Evolutionary conservation across 1,140 invertebrate species (phyloP).

Genomic region (Rhynchophorus ferrugineus): DNA sequence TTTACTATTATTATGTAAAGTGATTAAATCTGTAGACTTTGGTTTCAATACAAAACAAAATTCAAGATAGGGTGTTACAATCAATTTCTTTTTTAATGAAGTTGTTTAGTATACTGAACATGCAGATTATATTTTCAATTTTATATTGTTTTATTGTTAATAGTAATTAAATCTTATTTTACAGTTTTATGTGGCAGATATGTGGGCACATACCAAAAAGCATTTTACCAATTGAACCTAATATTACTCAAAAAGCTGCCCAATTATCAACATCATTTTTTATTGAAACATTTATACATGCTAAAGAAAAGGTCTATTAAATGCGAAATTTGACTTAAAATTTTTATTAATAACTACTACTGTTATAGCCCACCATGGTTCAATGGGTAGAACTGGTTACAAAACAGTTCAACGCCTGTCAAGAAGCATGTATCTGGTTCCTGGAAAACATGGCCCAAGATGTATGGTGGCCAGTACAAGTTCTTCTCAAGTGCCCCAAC

Average conservation of each 20-base stretch:
- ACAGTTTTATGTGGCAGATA: conserved; percentile 92
- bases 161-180: conserved; percentile 28
- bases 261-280: conserved; percentile 90
- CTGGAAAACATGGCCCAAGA: conserved; percentile 85
- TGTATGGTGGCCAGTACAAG: conserved; percentile 90
- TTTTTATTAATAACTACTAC: background rate
- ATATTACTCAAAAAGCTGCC: conserved; percentile 77
- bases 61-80: background rate
- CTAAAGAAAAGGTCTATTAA: conserved; percentile 78
- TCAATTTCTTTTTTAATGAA: background rate
- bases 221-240: conserved; percentile 64
- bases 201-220: conserved; percentile 89
- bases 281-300: conserved; percentile 92
- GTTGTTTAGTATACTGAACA: no score
- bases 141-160: no score
- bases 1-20: background rate
- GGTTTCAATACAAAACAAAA: background rate
- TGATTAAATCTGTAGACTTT: background rate
- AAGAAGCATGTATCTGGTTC: conserved; percentile 86
- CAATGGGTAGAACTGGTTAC: conserved; percentile 93
- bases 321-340: background rate
- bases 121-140: no score
- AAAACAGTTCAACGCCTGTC: conserved; percentile 89
- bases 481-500: conserved; percentile 89
- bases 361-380: conserved; percentile 78